These are phyloP conservation scores for Rhamphomyia laevipes DNA, from an alignment of 2,888 invertebrate species.

Conservation along the genomic window DNA sequence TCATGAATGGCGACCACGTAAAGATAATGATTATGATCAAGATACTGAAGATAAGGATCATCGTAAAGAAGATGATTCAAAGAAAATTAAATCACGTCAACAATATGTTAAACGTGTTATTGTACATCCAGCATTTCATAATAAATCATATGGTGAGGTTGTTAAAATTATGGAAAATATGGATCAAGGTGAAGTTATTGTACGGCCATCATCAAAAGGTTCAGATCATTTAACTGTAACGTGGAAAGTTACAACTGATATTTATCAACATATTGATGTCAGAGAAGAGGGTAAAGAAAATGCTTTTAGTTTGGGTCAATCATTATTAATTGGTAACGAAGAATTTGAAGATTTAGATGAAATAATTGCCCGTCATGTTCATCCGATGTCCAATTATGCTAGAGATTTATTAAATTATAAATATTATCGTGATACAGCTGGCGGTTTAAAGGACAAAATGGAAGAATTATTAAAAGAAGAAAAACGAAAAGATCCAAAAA, in stretches of 20 bases:
- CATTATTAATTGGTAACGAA: constrained; percentile 77
- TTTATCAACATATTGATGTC: constrained; percentile 94
- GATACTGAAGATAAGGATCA: constrained; percentile 70
- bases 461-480: constrained; percentile 82
- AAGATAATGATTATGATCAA: constrained; percentile 85
- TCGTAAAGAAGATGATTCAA: constrained; percentile 66
- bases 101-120: constrained; percentile 93
- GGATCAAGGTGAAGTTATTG: constrained; percentile 94
- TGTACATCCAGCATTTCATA: constrained; percentile 94
- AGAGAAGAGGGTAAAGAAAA: constrained; percentile 94
- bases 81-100: constrained; percentile 69
- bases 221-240: constrained; percentile 93
- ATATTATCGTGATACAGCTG: constrained; percentile 68
- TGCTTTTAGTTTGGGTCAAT: constrained; percentile 83
- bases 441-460: constrained; percentile 73
- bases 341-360: constrained; percentile 99
- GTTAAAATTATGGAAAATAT: constrained; percentile 81
- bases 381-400: constrained; percentile 91
- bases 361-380: constrained; percentile 92
- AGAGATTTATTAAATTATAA: constrained; percentile 85
- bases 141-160: constrained; percentile 86
- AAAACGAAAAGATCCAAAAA: constrained; percentile 73
- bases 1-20: constrained; percentile 79
- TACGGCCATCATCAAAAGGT: constrained; percentile 95
- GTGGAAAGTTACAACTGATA: constrained; percentile 93